Evolutionary conservation across 1,140 invertebrate genomes (phyloP), one percentile per base, ranked within the genome.

Genomic region (Drosophila tani): DNA sequence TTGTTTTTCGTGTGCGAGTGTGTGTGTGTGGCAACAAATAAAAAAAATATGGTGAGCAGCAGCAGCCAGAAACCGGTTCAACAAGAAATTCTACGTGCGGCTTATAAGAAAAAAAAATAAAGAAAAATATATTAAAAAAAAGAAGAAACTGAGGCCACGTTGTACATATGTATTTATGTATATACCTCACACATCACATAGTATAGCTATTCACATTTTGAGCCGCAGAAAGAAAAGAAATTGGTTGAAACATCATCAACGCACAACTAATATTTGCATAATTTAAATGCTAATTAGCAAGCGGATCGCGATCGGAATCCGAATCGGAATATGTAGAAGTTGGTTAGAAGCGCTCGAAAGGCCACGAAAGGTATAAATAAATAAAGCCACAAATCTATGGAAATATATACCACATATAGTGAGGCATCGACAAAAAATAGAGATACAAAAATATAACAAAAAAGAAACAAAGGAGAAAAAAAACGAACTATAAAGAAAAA

Each of bases 261-360:
- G 27, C 19, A 43, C 58, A 62, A 87, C 62, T 87, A 59, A 80
- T 83, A 78, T 87, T 88, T 83, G 84, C 80, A 88, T 88, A 87
- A 87, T 88, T 87, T 69, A 67, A 83, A 87, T 80, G 83, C 76
- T 87, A 87, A 88, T 88, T 84, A 80, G 68, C 73, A 8, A 21
- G 21, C 35, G 45, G 63, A 55, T 55, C 53, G 32, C 24, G 29
- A 47, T 55, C 38, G 50, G 47, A 59, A 60, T 49, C 6, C 15
- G 19, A 66, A 46, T 19, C 17, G 29, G 5, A 60, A 49, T 29
- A 29, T 21, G 29, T 17, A 50, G 64, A 57, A 69, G 68, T 24
- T 55, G 50, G 12, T 40, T 55, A 14, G 19, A 55, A 40, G 11
- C 51, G 8, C 6, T 58, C 12, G 2, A 67, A 68, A 70, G 50